Percentiles rank a stretch among this genome's conserved stretches.
phyloP scores from a whole-genome alignment of 2,888 invertebrate genomes.

The Cosmopolites sordidus region DNA sequence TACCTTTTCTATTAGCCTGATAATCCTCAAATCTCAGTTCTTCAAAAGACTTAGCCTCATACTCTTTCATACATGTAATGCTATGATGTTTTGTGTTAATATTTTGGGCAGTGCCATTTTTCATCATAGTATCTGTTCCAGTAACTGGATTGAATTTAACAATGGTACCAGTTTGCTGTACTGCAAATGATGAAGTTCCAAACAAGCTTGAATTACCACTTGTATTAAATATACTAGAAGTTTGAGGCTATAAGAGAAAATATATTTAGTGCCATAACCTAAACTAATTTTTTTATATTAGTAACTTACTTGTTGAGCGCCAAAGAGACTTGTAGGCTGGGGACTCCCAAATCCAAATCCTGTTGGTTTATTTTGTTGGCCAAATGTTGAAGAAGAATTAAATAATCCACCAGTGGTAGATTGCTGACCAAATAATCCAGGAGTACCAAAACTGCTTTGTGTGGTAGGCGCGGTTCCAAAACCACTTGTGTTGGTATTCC shows the following conservation, averaged over 20 bases:
- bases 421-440: constrained; percentile 22
- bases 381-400: constrained; percentile 55
- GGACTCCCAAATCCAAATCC: constrained; percentile 57
- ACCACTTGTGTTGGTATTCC: constrained; percentile 58
- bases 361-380: constrained; percentile 52
- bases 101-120: constrained; percentile 76
- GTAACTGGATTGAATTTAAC: constrained; percentile 83
- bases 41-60: constrained; percentile 90
- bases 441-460: constrained; percentile 42
- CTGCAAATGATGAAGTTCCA: constrained; percentile 48
- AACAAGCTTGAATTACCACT: constrained; percentile 46
- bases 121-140: constrained; percentile 88
- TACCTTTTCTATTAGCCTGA: constrained; percentile 79
- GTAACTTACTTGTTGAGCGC: constrained; percentile 48
- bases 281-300: constrained; percentile 9
- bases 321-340: constrained; percentile 49
- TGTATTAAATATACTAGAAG: constrained; percentile 41
- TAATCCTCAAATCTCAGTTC: constrained; percentile 95
- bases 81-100: constrained; percentile 94
- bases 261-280: background rate
- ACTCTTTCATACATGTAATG: constrained; percentile 98
- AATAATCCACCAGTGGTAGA: constrained; percentile 54
- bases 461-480: constrained; percentile 63
- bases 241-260: constrained; percentile 35
- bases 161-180: constrained; percentile 59